A percentile compares a stretch with the other conserved stretches of the same genome.
Evolutionary conservation across 2,113 vertebrate genomes (phyloP).

Genomic region (Oreotrochilus melanogaster): DNA sequence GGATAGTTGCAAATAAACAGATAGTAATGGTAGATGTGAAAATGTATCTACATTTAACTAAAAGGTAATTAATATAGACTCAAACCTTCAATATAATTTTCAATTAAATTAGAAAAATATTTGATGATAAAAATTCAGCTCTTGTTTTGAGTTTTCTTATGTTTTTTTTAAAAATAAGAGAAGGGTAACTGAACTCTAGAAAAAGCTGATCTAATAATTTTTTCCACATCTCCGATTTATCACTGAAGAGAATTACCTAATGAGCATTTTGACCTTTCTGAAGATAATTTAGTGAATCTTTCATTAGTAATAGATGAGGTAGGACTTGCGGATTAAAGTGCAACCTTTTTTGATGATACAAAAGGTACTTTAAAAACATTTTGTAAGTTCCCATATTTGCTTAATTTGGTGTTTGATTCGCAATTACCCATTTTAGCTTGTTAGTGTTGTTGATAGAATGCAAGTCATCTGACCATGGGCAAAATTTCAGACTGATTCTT

Average conservation of each 20-base stretch:
- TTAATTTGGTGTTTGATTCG: not conserved
- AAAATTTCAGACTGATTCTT: not conserved
- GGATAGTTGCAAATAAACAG: not conserved
- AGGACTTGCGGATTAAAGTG: not conserved
- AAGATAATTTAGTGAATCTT: constrained; percentile 70
- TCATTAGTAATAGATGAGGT: constrained; percentile 53
- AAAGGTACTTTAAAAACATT: not conserved
- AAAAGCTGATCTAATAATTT: constrained; percentile 59
- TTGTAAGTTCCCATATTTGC: not conserved
- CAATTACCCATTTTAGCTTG: not conserved
- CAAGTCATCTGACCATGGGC: not conserved
- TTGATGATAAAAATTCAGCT: not conserved
- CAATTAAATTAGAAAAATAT: not conserved
- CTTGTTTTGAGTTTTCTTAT: not conserved
- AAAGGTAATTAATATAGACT: not conserved
- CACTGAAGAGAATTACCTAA: constrained; percentile 63
- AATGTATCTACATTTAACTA: not conserved
- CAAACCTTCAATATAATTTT: not conserved
- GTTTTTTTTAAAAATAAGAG: constrained; percentile 32
- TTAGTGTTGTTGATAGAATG: not conserved
- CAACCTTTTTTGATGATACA: not conserved
- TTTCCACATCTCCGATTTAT: constrained; percentile 59
- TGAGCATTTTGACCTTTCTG: constrained; percentile 76
- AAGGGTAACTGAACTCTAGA: constrained; percentile 6
- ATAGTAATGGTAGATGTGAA: not conserved